Evolutionary conservation across 1,140 invertebrate species (phyloP).

Genomic region (Eriocheir sinensis): DNA sequence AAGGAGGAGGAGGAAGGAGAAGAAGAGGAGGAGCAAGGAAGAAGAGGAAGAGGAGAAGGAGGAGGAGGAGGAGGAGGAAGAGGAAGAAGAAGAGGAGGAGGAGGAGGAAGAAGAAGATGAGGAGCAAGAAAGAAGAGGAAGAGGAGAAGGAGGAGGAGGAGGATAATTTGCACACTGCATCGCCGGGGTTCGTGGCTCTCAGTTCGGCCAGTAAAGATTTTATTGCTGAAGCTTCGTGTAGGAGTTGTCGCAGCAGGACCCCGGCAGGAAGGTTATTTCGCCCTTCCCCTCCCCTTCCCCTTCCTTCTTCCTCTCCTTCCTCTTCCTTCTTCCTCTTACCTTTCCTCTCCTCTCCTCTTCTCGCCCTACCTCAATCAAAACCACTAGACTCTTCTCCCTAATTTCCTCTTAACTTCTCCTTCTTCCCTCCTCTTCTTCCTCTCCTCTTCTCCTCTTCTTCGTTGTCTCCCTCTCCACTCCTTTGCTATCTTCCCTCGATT

Average conservation of each 20-base stretch:
- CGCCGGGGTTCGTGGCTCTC: neutral
- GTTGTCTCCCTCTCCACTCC: neutral
- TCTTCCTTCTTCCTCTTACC: too few species aligned
- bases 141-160: neutral
- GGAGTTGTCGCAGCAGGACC: neutral
- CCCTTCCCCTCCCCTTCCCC: neutral
- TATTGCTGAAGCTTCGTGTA: neutral
- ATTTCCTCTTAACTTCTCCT: too few species aligned
- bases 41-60: too few species aligned
- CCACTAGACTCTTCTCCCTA: neutral
- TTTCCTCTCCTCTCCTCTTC: neutral
- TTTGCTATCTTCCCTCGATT: neutral
- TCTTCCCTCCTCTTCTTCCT: neutral
- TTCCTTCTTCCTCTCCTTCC: neutral
- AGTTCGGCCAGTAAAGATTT: neutral
- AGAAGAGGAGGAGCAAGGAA: too few species aligned
- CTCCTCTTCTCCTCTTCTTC: neutral
- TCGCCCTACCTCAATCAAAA: too few species aligned
- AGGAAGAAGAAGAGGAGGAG: neutral
- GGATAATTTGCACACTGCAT: neutral
- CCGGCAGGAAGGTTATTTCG: slow-evolving; percentile 12
- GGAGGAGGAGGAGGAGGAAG: neutral
- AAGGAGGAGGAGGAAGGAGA: too few species aligned
- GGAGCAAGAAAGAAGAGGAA: too few species aligned
- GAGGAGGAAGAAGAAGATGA: neutral